Conservation (phyloP, 2,113 vertebrate species). For the Paratilapia polleni region DNA sequence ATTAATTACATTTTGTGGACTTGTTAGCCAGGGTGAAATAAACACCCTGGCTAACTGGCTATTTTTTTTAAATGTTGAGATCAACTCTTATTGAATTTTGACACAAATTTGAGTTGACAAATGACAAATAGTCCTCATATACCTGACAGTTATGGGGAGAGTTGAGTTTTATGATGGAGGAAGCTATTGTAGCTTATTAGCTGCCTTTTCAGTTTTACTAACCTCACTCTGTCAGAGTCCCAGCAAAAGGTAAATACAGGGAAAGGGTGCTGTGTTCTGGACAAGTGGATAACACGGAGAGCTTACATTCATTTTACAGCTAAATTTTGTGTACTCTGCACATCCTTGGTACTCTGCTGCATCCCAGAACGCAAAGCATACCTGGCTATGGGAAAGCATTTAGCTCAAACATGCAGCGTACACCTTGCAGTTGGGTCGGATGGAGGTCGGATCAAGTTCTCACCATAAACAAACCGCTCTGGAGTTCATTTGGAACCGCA, state of each 20-base stretch:
- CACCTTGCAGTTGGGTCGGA: background rate
- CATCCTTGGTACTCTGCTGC: background rate
- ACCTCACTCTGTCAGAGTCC: too few species aligned
- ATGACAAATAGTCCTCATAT: background rate
- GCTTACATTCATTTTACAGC: background rate
- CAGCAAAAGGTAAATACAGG: background rate
- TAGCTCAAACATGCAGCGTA: background rate
- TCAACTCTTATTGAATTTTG: background rate
- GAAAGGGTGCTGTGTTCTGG: background rate
- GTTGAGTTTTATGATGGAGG: background rate
- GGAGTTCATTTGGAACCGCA: background rate
- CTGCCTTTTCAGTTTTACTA: background rate
- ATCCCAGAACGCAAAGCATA: background rate
- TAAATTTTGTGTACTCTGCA: background rate
- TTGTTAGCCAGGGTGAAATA: background rate
- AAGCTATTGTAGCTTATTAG: too few species aligned
- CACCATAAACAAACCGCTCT: background rate
- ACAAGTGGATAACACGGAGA: background rate
- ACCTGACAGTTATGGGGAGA: background rate
- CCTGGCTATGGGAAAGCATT: background rate
- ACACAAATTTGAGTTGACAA: too few species aligned
- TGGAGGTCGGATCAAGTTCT: background rate
- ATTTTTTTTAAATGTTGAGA: background rate
- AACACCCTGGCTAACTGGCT: too few species aligned
- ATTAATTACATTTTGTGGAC: background rate